These are phyloP conservation scores for Mandrillus leucophaeus DNA, from an alignment of 2,113 vertebrate species.

Conservation along the genomic window DNA sequence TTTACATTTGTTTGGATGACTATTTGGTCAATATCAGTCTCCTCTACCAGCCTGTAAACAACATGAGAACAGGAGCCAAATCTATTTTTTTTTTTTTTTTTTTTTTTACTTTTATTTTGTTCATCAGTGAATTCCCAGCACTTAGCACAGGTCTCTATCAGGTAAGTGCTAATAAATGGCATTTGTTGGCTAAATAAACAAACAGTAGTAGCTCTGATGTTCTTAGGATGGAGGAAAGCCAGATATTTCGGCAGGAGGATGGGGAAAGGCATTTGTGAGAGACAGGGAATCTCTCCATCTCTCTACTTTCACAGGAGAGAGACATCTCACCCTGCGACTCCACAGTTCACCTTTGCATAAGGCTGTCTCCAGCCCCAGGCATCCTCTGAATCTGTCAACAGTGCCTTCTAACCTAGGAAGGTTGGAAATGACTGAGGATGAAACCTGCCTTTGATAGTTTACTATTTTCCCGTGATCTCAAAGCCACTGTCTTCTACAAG, in stretches of 20 bases:
- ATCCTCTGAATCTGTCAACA: not conserved
- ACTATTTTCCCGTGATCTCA: not conserved
- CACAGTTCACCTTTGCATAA: not conserved
- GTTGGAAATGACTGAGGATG: not conserved
- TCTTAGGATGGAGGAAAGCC: not conserved
- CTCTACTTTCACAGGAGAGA: not conserved
- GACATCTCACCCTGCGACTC: not conserved
- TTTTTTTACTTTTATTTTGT: not conserved
- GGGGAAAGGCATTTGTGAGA: not conserved
- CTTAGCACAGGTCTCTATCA: not conserved
- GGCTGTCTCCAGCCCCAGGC: not conserved
- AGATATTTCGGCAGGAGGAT: not conserved
- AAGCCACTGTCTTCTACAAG: not conserved
- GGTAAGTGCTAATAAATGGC: not conserved
- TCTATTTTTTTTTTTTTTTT: not conserved
- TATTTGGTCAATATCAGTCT: not conserved
- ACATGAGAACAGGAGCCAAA: not conserved
- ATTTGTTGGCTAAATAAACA: conserved; percentile 31
- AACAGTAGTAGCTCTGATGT: not conserved
- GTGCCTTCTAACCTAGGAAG: not conserved
- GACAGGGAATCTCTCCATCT: not conserved
- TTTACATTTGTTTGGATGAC: conserved; percentile 32
- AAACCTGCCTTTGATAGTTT: conserved; percentile 29
- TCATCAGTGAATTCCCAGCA: not conserved
- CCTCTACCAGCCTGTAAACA: not conserved